Conservation (phyloP, 2,888 invertebrate genomes). For the Sepiola atlantica region DNA sequence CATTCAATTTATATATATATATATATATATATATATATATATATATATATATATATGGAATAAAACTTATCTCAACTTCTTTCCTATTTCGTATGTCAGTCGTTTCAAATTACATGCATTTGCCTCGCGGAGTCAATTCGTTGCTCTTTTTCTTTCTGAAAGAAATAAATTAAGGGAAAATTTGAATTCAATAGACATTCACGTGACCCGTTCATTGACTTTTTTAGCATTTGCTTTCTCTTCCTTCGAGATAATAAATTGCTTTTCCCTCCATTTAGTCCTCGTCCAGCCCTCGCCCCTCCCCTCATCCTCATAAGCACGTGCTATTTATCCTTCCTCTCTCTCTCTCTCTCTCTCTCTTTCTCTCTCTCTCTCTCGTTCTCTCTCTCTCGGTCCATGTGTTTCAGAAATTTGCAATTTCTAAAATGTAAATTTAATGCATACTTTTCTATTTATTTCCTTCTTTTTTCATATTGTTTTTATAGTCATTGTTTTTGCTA, state of each 20-base stretch:
- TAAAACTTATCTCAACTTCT: too few relatives aligned
- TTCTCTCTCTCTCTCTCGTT: background rate
- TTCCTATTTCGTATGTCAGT: background rate
- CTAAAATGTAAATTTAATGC: too few relatives aligned
- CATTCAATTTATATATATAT: too few relatives aligned
- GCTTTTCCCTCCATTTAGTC: background rate
- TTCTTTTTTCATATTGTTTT: too few relatives aligned
- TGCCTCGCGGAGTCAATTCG: background rate
- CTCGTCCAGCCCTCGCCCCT: background rate
- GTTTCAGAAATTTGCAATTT: too few relatives aligned
- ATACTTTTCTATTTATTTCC: too few relatives aligned
- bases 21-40: too few relatives aligned
- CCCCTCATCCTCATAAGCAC: background rate
- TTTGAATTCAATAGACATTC: background rate
- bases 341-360: background rate
- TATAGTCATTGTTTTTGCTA: too few relatives aligned
- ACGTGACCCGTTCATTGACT: background rate
- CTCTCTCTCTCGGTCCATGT: too few relatives aligned
- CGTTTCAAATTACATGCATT: background rate
- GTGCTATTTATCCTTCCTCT: background rate
- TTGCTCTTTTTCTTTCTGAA: background rate
- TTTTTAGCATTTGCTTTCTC: background rate
- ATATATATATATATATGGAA: too few relatives aligned
- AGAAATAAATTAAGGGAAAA: background rate
- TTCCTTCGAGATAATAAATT: background rate